Percentiles rank a stretch among this genome's conserved stretches.
Conservation (phyloP, 2,797 vertebrate genomes). For the Novumbra hubbsi region DNA sequence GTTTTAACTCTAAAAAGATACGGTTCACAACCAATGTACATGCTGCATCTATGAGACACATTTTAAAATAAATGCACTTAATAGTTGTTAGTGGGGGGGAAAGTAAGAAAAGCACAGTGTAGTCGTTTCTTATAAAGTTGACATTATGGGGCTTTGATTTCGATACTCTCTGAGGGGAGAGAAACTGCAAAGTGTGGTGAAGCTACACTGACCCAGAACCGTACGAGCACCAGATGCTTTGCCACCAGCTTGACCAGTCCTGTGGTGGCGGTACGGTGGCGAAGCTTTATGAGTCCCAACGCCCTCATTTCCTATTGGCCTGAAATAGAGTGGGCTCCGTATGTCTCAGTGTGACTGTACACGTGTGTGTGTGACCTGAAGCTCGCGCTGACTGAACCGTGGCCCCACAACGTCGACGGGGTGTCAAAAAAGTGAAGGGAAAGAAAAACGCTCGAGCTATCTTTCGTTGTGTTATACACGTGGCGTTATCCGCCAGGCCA, state of each 20-base stretch:
- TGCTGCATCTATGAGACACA: background rate
- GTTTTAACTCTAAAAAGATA: background rate
- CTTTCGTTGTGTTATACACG: background rate
- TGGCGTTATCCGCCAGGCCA: background rate
- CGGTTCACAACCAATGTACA: background rate
- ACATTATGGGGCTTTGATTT: background rate
- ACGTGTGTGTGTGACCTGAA: background rate
- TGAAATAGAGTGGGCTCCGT: conserved; percentile 32
- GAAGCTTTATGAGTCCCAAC: background rate
- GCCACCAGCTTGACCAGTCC: background rate
- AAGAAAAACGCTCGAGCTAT: no score
- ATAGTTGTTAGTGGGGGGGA: no score
- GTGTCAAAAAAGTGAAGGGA: no score
- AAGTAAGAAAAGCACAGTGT: no score
- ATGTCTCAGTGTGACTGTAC: conserved; percentile 17
- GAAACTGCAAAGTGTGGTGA: background rate
- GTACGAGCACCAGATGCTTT: background rate
- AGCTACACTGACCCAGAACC: background rate
- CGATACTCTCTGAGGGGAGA: background rate
- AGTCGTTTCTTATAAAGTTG: background rate
- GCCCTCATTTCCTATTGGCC: background rate
- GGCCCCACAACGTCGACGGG: background rate
- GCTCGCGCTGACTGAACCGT: background rate
- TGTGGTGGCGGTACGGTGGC: background rate
- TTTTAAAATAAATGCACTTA: no score